Conservation (phyloP, 2,888 invertebrate genomes). For the Rhyacophila evoluta region DNA sequence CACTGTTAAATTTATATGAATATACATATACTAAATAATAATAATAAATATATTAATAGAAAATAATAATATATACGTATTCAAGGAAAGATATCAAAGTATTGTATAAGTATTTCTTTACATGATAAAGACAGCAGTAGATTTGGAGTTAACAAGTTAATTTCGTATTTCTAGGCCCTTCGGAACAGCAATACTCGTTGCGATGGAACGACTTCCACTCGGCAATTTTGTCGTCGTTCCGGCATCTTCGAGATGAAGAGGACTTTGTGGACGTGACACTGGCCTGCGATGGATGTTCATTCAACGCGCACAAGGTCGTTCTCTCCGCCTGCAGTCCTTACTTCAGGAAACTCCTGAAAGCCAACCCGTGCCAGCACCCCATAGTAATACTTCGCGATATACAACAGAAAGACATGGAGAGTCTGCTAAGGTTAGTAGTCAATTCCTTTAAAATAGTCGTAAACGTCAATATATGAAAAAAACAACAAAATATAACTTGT, state of each 20-base stretch:
- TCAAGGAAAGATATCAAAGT: no score
- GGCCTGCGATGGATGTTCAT: constrained; percentile 90
- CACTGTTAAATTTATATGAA: no score
- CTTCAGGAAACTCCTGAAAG: constrained; percentile 88
- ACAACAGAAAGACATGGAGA: constrained; percentile 87
- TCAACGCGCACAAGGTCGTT: constrained; percentile 92
- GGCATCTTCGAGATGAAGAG: constrained; percentile 89
- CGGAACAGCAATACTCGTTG: constrained; percentile 91
- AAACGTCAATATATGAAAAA: no score
- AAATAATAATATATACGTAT: no score
- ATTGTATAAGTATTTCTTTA: no score
- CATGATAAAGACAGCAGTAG: no score
- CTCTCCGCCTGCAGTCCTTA: constrained; percentile 94
- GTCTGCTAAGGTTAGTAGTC: constrained; percentile 79
- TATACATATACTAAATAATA: no score
- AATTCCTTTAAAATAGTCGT: no score
- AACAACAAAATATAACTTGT: no score
- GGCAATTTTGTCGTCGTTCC: constrained; percentile 90
- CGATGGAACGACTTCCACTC: constrained; percentile 96
- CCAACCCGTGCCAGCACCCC: constrained; percentile 91
- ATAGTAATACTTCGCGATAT: constrained; percentile 90
- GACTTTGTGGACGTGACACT: constrained; percentile 94
- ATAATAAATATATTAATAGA: no score
- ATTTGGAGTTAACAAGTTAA: no score
- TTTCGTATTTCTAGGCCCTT: no score